A percentile compares a stretch with the other conserved stretches of the same genome.
Conservation (phyloP, 2,113 vertebrate species). For the Felis catus region DNA sequence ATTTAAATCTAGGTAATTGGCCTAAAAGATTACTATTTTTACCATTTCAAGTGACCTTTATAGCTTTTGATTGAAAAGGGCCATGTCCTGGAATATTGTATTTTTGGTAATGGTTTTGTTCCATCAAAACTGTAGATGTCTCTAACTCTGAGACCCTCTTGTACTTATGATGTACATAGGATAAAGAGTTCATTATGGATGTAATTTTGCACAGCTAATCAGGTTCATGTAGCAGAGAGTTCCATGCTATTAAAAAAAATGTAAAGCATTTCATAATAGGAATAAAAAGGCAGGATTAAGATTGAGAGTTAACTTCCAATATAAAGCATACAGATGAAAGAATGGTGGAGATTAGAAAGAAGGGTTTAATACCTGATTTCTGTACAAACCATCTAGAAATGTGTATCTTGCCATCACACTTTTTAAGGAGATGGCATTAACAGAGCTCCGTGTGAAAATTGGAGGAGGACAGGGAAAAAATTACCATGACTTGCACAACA, state of each 20-base stretch:
- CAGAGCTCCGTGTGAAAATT: conserved; percentile 24
- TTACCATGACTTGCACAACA: background rate
- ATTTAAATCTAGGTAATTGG: background rate
- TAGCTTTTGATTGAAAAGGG: background rate
- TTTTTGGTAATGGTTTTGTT: background rate
- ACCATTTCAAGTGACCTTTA: background rate
- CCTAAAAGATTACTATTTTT: background rate
- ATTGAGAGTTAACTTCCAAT: background rate
- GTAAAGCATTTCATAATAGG: background rate
- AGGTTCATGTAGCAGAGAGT: background rate
- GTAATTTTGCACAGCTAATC: background rate
- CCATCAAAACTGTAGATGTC: background rate
- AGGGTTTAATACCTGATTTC: conserved; percentile 53
- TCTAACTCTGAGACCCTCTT: background rate
- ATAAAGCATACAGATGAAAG: background rate
- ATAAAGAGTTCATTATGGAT: background rate
- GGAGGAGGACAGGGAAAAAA: conserved; percentile 15
- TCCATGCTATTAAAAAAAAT: background rate
- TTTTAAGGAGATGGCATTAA: conserved; percentile 46
- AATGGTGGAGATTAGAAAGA: background rate
- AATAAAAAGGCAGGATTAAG: background rate
- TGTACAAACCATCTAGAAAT: conserved; percentile 59
- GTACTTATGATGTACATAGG: background rate
- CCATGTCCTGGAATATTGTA: background rate
- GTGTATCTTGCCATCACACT: background rate